Evolutionary conservation across 2,888 invertebrate genomes (phyloP).

Genomic region (Andrena fulva): DNA sequence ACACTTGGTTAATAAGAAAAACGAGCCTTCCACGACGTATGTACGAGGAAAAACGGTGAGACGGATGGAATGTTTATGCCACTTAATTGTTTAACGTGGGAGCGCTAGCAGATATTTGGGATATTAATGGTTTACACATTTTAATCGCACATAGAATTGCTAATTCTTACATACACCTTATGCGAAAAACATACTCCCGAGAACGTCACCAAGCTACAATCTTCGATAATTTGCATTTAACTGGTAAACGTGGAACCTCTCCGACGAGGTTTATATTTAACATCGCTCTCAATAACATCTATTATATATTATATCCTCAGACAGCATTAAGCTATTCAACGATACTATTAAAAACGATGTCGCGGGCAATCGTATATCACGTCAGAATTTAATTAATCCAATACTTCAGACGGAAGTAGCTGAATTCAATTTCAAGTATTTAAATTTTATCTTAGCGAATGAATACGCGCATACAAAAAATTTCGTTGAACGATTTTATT

Average conservation of each 20-base stretch:
- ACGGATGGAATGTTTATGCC: conserved; percentile 11
- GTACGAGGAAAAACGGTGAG: neutral
- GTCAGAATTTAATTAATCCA: neutral
- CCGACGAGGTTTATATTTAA: neutral
- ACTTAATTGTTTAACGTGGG: neutral
- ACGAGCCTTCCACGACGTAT: neutral
- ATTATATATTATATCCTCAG: neutral
- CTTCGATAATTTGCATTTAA: neutral
- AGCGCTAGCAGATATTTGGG: neutral
- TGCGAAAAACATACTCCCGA: neutral
- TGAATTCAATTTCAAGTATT: neutral
- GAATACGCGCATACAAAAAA: neutral
- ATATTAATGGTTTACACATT: neutral
- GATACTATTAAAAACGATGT: neutral
- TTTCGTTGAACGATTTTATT: neutral
- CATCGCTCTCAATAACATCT: neutral
- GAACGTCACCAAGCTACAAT: neutral
- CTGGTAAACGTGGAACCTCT: too few species aligned
- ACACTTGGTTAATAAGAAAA: neutral
- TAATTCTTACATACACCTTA: neutral
- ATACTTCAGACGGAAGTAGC: neutral
- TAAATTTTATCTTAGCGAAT: neutral
- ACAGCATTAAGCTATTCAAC: neutral
- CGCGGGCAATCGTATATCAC: neutral
- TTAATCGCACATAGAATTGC: conserved; percentile 3